phyloP scores from a whole-genome alignment of 2,113 vertebrate species.

The Gambusia holbrooki region DNA sequence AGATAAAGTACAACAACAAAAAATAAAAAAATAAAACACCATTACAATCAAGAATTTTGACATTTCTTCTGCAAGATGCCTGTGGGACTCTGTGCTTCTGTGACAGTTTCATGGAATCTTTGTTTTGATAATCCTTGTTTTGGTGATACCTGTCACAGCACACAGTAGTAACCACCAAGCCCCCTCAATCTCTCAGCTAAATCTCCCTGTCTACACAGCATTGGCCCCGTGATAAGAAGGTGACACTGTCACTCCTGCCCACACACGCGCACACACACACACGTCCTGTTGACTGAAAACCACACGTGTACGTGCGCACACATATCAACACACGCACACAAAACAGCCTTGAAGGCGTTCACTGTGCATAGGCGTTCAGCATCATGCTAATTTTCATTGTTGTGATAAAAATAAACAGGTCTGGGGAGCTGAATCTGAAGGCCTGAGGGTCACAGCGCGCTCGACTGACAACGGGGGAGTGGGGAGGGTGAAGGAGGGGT shows the following conservation, averaged over 20 bases:
- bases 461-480: conserved; percentile 66
- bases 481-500: conserved; percentile 7
- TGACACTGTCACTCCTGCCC: conserved; percentile 73
- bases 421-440: conserved; percentile 73
- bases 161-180: conserved; percentile 53
- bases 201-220: conserved; percentile 73
- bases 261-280: conserved; percentile 28
- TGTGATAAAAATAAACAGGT: conserved; percentile 85
- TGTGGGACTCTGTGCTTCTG: conserved; percentile 59
- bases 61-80: conserved; percentile 49
- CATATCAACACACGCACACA: conserved; percentile 38
- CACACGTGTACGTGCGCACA: conserved; percentile 10
- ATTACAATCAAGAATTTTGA: conserved; percentile 46
- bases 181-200: conserved; percentile 69
- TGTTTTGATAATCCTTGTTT: conserved; percentile 72
- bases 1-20: conserved; percentile 25
- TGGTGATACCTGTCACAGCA: conserved; percentile 70
- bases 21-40: not conserved
- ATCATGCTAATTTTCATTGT: conserved; percentile 84
- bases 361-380: conserved; percentile 69
- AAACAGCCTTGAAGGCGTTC: conserved; percentile 69
- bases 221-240: conserved; percentile 70
- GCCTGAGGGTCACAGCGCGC: conserved; percentile 73
- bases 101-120: conserved; percentile 69
- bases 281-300: not conserved